Evolutionary conservation across 2,888 invertebrate genomes (phyloP), one percentile per base, ranked within the genome.

Genomic region (Caenorhabditis becei): DNA sequence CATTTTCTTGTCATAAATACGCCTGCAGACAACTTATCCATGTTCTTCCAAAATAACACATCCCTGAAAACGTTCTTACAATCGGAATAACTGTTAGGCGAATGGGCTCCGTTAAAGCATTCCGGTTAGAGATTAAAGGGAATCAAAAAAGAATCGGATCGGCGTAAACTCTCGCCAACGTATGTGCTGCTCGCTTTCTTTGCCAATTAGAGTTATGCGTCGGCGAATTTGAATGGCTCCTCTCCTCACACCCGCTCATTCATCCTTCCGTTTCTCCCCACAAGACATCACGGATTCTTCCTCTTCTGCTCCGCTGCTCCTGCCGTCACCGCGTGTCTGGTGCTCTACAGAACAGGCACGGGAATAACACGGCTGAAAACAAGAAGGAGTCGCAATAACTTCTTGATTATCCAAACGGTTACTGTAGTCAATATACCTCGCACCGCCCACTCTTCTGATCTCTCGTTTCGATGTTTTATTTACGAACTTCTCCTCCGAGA

Each of bases 121-220:
- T n/a, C n/a, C n/a, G n/a, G n/a, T n/a, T n/a, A n/a, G n/a, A n/a
- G n/a, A n/a, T n/a, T 32, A 32, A 41, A 41, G 16, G 16, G 41
- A 41, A 10, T 41, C 10, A 41, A 61, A 20, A 23, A 61, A 44
- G 35, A 70, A 61, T 20, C 35, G 23, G 11, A 28, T 35, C n/a
- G 20, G 18, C 37, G 28, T 41, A 54, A 70, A 53, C 24, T 49
- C 28, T 53, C 59, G 41, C 61, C 44, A 32, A 71, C 32, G 10
- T 32, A 7, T 10, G 4, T 10, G 32, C 32, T 71, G 35, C 58
- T 41, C 20, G 41, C 56, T 56, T 63, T 49, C 56, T 35, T 26
- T 20, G 32, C 75, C 32, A 66, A 75, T 75, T 75, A 66, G 65
- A 47, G 59, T 62, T 71, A 71, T 71, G 71, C 71, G 71, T 56